Conservation (phyloP, 2,113 vertebrate species). For the Burhinus oedicnemus region DNA sequence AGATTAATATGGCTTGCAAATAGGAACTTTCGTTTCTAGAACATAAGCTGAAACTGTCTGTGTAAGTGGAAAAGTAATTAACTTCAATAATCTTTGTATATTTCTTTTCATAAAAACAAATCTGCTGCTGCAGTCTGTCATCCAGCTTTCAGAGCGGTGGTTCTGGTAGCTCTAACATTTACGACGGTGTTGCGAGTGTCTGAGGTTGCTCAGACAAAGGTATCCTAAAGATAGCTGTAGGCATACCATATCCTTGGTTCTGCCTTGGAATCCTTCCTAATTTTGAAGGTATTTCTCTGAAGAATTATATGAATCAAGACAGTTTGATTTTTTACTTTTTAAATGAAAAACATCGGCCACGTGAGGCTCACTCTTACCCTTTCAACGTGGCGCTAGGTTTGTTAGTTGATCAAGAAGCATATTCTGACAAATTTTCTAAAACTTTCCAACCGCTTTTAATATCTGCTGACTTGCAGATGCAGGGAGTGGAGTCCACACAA, state of each 20-base stretch:
- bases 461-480: neutral
- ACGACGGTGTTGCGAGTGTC: neutral
- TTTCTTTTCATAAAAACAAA: slow-evolving; percentile 11
- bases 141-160: neutral
- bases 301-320: neutral
- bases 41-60: neutral
- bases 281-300: neutral
- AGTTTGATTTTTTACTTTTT: neutral
- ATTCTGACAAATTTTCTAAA: neutral
- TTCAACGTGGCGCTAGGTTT: neutral
- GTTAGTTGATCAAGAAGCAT: neutral
- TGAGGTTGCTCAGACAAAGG: neutral
- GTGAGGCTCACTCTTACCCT: neutral
- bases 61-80: slow-evolving; percentile 31
- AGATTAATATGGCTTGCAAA: neutral
- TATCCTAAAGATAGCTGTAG: neutral
- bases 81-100: slow-evolving; percentile 2
- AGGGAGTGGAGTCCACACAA: neutral
- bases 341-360: neutral
- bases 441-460: neutral
- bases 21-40: neutral
- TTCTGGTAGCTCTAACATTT: neutral
- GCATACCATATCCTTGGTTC: accelerated
- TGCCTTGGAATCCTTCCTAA: neutral
- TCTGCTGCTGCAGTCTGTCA: neutral